phyloP scores from a whole-genome alignment of 2,797 vertebrate species.

The Carduelis carduelis region DNA sequence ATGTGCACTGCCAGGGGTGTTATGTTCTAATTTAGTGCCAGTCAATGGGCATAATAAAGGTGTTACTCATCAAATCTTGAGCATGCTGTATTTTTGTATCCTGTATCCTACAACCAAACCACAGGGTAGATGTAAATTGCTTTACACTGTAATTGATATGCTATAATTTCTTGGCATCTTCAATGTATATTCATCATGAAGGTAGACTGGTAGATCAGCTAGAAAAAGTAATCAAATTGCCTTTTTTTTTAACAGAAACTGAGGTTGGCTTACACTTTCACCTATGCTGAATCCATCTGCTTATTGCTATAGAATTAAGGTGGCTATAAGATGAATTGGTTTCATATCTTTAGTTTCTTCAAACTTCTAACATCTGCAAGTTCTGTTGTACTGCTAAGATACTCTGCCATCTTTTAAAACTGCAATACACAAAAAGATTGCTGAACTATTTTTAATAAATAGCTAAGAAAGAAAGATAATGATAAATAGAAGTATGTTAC shows the following conservation, averaged over 20 bases:
- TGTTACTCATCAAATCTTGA: slow-evolving; percentile 15
- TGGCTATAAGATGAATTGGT: neutral
- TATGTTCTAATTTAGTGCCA: slow-evolving; percentile 23
- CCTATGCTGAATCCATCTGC: neutral
- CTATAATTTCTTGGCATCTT: neutral
- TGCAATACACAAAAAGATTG: neutral
- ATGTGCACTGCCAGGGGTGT: neutral
- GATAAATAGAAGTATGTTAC: neutral
- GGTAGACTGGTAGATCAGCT: neutral
- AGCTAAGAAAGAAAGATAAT: neutral
- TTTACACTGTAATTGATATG: neutral
- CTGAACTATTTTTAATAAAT: neutral
- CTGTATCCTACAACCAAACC: neutral
- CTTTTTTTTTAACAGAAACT: slow-evolving; percentile 1
- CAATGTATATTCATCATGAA: neutral
- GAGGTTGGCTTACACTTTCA: neutral
- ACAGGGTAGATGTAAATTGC: neutral
- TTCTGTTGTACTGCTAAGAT: neutral
- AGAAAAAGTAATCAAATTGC: neutral
- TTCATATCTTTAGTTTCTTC: neutral
- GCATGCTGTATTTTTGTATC: neutral
- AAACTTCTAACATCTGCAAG: neutral
- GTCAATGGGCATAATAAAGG: neutral
- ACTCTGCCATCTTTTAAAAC: neutral
- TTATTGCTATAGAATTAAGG: neutral